Percentiles rank a stretch among this genome's conserved stretches.
Evolutionary conservation across 2,888 invertebrate genomes (phyloP).

Genomic region (Cryptocheilus praepositus): DNA sequence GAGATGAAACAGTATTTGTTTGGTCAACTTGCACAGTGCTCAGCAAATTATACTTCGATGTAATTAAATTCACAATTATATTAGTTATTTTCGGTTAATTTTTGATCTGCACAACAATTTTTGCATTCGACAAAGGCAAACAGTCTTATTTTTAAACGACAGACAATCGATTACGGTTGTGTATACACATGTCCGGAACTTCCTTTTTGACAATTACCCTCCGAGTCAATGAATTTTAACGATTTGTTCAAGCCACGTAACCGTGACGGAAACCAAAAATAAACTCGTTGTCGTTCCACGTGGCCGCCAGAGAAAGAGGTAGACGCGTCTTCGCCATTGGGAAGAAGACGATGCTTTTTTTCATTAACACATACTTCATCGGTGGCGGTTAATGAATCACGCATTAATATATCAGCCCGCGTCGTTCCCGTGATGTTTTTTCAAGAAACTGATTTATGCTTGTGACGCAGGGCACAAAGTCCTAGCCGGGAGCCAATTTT

Average conservation of each 20-base stretch:
- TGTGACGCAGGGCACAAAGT: constrained; percentile 20
- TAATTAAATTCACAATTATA: too few species aligned
- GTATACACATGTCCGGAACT: too few species aligned
- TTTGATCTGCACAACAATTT: too few species aligned
- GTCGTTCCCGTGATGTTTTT: constrained; percentile 45
- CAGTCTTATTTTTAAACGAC: too few species aligned
- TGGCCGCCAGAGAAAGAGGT: background rate
- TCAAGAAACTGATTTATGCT: constrained; percentile 47
- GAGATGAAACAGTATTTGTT: too few species aligned
- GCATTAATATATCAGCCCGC: constrained; percentile 47
- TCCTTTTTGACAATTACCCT: too few species aligned
- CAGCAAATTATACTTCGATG: too few species aligned
- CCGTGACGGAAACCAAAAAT: constrained; percentile 1
- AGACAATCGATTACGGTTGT: too few species aligned
- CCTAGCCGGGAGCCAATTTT: constrained; percentile 32
- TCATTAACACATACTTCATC: constrained; percentile 58
- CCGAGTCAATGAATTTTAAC: background rate
- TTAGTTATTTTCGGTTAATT: too few species aligned
- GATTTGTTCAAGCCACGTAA: background rate
- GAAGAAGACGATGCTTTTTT: constrained; percentile 30
- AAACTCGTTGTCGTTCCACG: background rate
- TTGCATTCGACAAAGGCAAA: too few species aligned
- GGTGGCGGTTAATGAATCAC: constrained; percentile 53
- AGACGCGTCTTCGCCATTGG: background rate
- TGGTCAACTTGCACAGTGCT: too few species aligned